These are phyloP conservation scores for Cyrtodaria siliqua DNA, from an alignment of 2,888 invertebrate species.

Conservation along the genomic window DNA sequence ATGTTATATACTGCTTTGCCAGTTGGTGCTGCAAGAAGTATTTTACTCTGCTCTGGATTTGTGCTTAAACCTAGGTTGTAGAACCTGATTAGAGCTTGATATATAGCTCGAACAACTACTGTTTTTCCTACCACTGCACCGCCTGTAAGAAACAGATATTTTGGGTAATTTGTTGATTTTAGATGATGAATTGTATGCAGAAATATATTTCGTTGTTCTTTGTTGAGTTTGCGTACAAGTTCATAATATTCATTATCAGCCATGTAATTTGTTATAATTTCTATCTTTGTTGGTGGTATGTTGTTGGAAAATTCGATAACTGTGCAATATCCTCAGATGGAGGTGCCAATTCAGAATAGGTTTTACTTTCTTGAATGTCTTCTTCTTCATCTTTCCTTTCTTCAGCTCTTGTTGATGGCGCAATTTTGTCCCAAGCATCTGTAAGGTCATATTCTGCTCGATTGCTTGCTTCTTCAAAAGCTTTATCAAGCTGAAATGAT, in stretches of 20 bases:
- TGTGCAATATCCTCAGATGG: too few species aligned
- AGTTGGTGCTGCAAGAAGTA: too few species aligned
- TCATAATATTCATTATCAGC: not conserved
- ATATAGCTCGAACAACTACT: conserved; percentile 17
- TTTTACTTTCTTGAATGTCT: too few species aligned
- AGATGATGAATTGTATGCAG: conserved; percentile 18
- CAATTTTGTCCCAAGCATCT: conserved; percentile 12
- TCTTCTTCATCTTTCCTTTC: conserved; percentile 10
- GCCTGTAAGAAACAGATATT: conserved; percentile 16
- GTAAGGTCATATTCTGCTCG: not conserved
- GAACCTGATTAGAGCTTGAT: conserved; percentile 5
- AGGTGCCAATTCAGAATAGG: too few species aligned
- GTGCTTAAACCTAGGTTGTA: conserved; percentile 1
- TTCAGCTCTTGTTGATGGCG: conserved; percentile 3
- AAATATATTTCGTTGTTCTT: conserved; percentile 5
- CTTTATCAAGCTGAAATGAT: conserved; percentile 16
- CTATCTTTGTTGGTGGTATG: too few species aligned
- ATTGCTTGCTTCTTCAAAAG: conserved; percentile 6
- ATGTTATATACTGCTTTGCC: too few species aligned
- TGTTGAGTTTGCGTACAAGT: not conserved
- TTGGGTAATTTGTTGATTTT: conserved; percentile 8
- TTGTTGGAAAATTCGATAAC: too few species aligned
- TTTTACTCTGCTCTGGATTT: conserved; percentile 30
- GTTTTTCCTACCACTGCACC: conserved; percentile 30
- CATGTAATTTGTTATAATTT: too few species aligned